phyloP scores from a whole-genome alignment of 1,140 invertebrate species.

The Araneus ventricosus region DNA sequence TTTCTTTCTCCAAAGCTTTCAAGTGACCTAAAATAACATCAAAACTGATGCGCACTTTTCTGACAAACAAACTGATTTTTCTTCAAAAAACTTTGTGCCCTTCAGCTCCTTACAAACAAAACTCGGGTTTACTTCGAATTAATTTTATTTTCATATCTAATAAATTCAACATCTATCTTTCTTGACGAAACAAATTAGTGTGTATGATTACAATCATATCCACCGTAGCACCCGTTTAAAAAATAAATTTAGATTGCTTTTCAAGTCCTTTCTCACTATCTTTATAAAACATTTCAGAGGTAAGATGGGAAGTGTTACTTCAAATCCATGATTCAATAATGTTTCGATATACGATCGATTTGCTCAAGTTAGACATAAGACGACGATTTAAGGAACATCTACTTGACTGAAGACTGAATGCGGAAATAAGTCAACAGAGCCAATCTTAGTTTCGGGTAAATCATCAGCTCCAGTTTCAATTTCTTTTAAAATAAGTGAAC shows the following conservation, averaged over 20 bases:
- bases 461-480: neutral
- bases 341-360: slow-evolving; percentile 47
- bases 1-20: slow-evolving; percentile 40
- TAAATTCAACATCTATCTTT: slow-evolving; percentile 9
- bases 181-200: slow-evolving; percentile 36
- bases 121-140: no score
- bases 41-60: slow-evolving; percentile 25
- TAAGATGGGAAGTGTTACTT: slow-evolving; percentile 20
- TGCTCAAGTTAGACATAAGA: neutral
- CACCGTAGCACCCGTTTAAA: neutral
- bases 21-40: no score
- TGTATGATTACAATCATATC: slow-evolving; percentile 18
- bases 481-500: neutral
- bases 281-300: slow-evolving; percentile 47
- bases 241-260: neutral
- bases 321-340: slow-evolving; percentile 39
- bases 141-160: slow-evolving; percentile 44
- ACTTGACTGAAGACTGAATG: slow-evolving; percentile 41
- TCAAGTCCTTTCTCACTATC: neutral
- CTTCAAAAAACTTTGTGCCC: slow-evolving; percentile 3
- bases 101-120: no score
- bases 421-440: slow-evolving; percentile 16
- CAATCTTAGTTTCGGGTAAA: neutral
- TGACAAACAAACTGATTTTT: neutral
- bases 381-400: slow-evolving; percentile 37